Base-by-base conservation (phyloP, 2,113 vertebrate genomes). In the Cervus canadensis region DNA sequence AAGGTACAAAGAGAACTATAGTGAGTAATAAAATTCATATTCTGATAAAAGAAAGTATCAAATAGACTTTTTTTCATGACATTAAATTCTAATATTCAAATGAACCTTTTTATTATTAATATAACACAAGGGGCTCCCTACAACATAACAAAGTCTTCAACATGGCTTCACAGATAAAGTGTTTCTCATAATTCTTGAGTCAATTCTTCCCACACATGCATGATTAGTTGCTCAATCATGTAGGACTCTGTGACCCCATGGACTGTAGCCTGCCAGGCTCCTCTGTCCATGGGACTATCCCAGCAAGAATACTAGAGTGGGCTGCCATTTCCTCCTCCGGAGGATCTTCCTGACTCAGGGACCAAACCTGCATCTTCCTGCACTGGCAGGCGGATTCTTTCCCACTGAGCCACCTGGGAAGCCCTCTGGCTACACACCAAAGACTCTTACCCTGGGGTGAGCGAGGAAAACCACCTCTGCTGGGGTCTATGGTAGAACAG, bases 41-140 rank as follows among this genome's bases (percentile, higher is more conserved):
- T 97, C 33, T 59, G 7, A 98, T 54, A 81, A 95, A 93, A 96
- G 54, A 87, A 88, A 81, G 52, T 16, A 76, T 12, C 7, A 45
- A 85, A 89, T 6, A 54, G 19, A 54, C 50, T 81, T 91, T 56
- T 50, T 84, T 54, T 40, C 56, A 74, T 89, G 92, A 52, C 25
- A 76, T 89, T 60, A 86, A 82, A 91, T 91, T 94, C 59, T 78
- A 76, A 82, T 45, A 13, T 85, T 26, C 91, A 59, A 89, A 89
- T 60, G 12, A 86, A 87, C 11, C 89, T 93, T 88, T 43, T 57
- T 43, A 62, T 60, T 59, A 48, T 50, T 50, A 71, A 71, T 59
- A 48, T 30, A 76, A 91, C 9, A 76, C 56, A 95, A 91, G 81
- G 30, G 3, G 64, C 15, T 10, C 5, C 17, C 30, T 26, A 15